These are phyloP conservation scores for Leucania comma DNA, from an alignment of 2,888 invertebrate genomes.

Conservation along the genomic window DNA sequence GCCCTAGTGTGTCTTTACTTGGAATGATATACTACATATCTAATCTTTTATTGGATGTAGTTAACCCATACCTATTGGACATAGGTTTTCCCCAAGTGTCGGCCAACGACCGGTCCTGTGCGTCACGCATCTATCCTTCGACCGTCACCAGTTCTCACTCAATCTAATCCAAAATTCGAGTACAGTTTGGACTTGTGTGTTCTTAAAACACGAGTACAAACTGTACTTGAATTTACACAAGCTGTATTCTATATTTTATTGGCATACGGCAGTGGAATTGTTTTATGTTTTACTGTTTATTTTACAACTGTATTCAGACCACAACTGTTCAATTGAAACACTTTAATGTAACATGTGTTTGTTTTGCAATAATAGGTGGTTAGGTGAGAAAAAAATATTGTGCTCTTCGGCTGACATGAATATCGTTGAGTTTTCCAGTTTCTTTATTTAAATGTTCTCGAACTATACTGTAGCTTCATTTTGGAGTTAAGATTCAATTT, in stretches of 20 bases:
- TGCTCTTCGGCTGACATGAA: neutral
- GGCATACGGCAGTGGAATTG: constrained; percentile 8
- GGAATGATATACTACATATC: no score
- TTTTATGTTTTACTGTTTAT: constrained; percentile 41
- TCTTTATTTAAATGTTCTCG: neutral
- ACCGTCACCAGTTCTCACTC: no score
- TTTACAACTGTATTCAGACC: constrained; percentile 36
- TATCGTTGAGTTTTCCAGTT: neutral
- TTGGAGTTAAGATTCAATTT: no score
- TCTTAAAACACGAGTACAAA: neutral
- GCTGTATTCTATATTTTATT: neutral
- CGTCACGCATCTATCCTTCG: no score
- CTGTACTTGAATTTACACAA: neutral
- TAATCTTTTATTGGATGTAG: no score
- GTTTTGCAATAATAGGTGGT: constrained; percentile 7
- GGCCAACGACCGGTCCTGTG: no score
- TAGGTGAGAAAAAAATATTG: neutral
- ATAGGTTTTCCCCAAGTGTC: no score
- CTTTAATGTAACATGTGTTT: constrained; percentile 7
- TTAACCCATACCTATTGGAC: no score
- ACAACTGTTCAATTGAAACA: constrained; percentile 48
- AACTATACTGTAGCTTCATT: neutral
- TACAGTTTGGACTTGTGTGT: neutral
- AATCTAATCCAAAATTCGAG: constrained; percentile 1
- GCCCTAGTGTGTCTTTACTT: no score